A percentile compares a stretch with the other conserved stretches of the same genome.
Conservation (phyloP, 2,888 invertebrate genomes). For the Cryptophagus acutangulus region DNA sequence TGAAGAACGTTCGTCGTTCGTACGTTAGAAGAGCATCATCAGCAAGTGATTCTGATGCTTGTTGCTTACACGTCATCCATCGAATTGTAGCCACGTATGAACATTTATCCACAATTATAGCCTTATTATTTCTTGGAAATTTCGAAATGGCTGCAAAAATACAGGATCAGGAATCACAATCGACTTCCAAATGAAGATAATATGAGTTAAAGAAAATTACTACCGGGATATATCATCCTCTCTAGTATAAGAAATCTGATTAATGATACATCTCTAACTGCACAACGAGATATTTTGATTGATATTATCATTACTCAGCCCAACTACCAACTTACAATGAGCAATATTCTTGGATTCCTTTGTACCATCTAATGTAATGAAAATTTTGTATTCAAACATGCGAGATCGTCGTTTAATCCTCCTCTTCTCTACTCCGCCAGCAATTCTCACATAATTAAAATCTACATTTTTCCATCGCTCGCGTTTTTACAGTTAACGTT, state of each 20-base stretch:
- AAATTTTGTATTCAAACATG: too few relatives aligned
- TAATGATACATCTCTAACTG: slow-evolving; percentile 1
- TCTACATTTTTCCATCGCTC: too few relatives aligned
- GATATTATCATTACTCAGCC: neutral
- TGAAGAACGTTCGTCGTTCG: too few relatives aligned
- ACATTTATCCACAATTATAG: slow-evolving; percentile 1
- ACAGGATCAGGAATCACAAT: slow-evolving; percentile 1
- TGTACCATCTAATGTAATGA: too few relatives aligned
- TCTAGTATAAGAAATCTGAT: neutral
- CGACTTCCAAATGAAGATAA: slow-evolving; percentile 1
- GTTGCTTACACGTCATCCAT: neutral
- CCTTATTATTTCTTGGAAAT: slow-evolving; percentile 1
- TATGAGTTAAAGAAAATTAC: neutral
- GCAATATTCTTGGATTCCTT: slow-evolving; percentile 1
- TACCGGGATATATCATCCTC: neutral
- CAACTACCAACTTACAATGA: neutral
- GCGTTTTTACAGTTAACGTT: too few relatives aligned
- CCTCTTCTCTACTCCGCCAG: too few relatives aligned
- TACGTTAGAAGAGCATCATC: too few relatives aligned
- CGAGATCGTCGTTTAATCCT: too few relatives aligned
- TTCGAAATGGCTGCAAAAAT: neutral
- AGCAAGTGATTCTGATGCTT: too few relatives aligned
- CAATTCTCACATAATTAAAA: too few relatives aligned
- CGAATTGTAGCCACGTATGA: neutral
- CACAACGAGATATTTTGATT: slow-evolving; percentile 1